Conservation (phyloP, 2,113 vertebrate genomes). For the Phyllostomus discolor region DNA sequence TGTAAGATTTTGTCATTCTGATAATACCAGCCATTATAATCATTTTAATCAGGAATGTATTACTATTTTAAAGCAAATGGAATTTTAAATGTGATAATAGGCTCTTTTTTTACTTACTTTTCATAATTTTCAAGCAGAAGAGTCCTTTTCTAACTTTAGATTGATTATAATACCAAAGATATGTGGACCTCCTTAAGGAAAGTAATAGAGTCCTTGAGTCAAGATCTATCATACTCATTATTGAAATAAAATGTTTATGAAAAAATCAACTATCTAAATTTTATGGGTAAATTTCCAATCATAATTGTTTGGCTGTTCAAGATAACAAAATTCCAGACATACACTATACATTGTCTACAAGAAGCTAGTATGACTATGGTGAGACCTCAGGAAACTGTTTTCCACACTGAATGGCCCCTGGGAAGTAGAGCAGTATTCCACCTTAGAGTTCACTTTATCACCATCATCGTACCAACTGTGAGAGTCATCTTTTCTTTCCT, state of each 20-base stretch:
- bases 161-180: conserved; percentile 1
- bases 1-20: neutral
- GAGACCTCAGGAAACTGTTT: neutral
- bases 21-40: neutral
- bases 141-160: neutral
- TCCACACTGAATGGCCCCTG: neutral
- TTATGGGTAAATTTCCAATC: neutral
- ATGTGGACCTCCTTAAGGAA: neutral
- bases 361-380: neutral
- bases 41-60: neutral
- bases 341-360: neutral
- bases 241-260: neutral
- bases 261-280: neutral
- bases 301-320: neutral
- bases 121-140: conserved; percentile 38
- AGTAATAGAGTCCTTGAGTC: neutral
- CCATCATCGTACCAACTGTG: neutral
- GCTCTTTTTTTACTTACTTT: neutral
- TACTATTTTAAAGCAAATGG: neutral
- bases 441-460: neutral
- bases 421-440: neutral
- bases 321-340: neutral
- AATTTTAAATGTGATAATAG: conserved; percentile 2
- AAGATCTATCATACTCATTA: neutral
- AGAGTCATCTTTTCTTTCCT: conserved; percentile 7